Evolutionary conservation across 2,113 vertebrate genomes (phyloP), one percentile per base, ranked within the genome.

Genomic region (Hippocampus barbouri): DNA sequence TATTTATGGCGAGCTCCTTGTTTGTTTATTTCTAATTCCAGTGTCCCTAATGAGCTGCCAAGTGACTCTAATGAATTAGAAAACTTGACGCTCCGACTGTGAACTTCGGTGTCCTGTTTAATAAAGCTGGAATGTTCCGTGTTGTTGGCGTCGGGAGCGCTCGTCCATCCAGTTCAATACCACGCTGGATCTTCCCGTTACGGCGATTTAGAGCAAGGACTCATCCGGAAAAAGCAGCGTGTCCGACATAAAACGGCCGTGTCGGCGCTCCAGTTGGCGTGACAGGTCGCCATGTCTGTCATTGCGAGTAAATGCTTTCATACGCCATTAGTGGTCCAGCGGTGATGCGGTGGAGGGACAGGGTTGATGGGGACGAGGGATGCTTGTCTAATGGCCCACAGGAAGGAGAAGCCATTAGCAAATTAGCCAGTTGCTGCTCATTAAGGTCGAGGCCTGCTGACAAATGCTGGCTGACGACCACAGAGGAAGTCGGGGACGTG

Each of bases 391-490:
- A 87, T 77, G 74, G 74, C 65, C 84, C 84, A 79, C 81, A 79
- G 81, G 87, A 85, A 84, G 81, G 74, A 71, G 78, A 71, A 69
- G 73, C 83, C 84, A 85, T 90, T 85, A 83, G 78, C 73, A 82
- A 83, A 86, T 90, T 80, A 88, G 74, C 87, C 81, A 83, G 79
- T 84, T 68, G 71, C 73, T 82, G 79, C 75, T 77, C 45, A 73
- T 85, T 74, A 74, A 75, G 59, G 73, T 23, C 9, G 1, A 43
- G 69, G 41, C 69, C 79, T 72, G 69, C 27, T 41, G 70, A 80
- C 57, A 76, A 80, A 72, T 70, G 59, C 2, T 4, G 69, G 75
- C 68, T 14, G 77, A 76, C 14, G 21, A 64, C 30, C 16, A 45
- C 74, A 6, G 15, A 43, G 74, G 76, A 79, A 54, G 79, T 18